Conservation (phyloP, 2,888 invertebrate genomes). For the Tortrix viridana region DNA sequence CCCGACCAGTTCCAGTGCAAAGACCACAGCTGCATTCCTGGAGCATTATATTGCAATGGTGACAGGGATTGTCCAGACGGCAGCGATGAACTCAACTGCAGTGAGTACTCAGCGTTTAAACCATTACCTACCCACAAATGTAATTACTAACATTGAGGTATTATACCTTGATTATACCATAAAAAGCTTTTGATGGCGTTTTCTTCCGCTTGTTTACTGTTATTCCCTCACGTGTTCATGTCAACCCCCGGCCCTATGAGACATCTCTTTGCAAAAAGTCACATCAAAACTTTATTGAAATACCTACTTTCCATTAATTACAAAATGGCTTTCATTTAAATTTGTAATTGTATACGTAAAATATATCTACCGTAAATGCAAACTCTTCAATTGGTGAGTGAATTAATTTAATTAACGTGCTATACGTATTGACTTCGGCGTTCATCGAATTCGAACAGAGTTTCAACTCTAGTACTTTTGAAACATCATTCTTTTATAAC, state of each 20-base stretch:
- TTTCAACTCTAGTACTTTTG: neutral
- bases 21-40: conserved; percentile 91
- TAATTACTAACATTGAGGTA: too few species aligned
- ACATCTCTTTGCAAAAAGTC: too few species aligned
- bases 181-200: too few species aligned
- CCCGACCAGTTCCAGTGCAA: conserved; percentile 94
- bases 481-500: neutral
- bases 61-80: conserved; percentile 92
- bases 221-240: too few species aligned
- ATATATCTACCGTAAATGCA: too few species aligned
- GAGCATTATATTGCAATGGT: conserved; percentile 92
- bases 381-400: conserved; percentile 23
- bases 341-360: conserved; percentile 8
- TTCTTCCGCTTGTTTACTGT: too few species aligned
- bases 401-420: conserved; percentile 25
- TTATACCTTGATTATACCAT: too few species aligned
- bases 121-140: too few species aligned
- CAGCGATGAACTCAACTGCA: conserved; percentile 94
- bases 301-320: neutral
- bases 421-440: conserved; percentile 11
- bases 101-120: conserved; percentile 76
- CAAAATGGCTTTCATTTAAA: conserved; percentile 8
- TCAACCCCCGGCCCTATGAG: too few species aligned
- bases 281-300: neutral
- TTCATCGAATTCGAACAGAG: conserved; percentile 11